Evolutionary conservation across 2,888 invertebrate genomes (phyloP), one percentile per base, ranked within the genome.

Genomic region (Lasiommata megera): DNA sequence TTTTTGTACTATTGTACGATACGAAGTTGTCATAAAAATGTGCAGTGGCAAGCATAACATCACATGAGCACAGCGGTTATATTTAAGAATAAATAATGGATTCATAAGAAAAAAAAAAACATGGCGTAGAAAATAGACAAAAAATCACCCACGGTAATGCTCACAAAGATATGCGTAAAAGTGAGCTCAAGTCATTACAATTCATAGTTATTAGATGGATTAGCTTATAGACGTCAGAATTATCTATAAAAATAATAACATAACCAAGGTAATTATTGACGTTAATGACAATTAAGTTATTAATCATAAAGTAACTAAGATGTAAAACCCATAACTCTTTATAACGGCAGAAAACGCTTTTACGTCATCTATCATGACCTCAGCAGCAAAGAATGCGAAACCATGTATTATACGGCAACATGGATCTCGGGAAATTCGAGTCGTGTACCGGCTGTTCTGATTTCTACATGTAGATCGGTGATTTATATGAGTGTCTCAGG

Each of bases 401-500:
- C 47, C 54, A 48, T 55, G 34, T 53, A 44, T 34, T 28, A 40
- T 43, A 23, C 9, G 36, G 38, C 41, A 14, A 18, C 54, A 8
- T 8, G 31, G 44, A 54, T 57, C 58, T 58, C 11, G 54, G 55
- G 55, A 62, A 55, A 55, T 40, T 48, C 54, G 38, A 40, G 43
- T 50, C 57, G 44, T 46, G 57, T 55, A 47, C 51, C 29, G 54
- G 34, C 52, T 47, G 37, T 55, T 55, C 55, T 52, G 55, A 55
- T 55, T 52, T 58, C 54, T 58, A 55, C 52, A 57, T 60, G 62
- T 58, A 60, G 60, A 56, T 59, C 55, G 40, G 55, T 57, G 57
- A 62, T 62, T 60, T 61, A 53, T 61, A 56, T 31, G 61, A 54
- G 56, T 56, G 62, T 55, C 56, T 28, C 23, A 52, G 62, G 62